Conservation (phyloP, 2,888 invertebrate genomes). For the Drosophila pegasa region DNA sequence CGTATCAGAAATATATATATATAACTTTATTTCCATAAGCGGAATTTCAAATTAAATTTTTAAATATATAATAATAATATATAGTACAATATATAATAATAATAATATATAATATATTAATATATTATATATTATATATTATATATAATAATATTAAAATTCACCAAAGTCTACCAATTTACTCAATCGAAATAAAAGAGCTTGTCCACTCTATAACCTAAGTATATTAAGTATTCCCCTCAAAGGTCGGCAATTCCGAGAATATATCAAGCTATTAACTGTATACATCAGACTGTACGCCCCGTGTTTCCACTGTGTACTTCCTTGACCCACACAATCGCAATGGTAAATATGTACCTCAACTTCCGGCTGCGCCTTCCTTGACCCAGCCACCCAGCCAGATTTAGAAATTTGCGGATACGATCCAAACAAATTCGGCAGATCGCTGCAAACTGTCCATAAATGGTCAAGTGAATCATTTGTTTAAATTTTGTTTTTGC, state of each 20-base stretch:
- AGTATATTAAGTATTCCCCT: neutral
- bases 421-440: constrained; percentile 43
- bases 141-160: too few species aligned
- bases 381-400: constrained; percentile 50
- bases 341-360: constrained; percentile 13
- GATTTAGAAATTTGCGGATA: constrained; percentile 3
- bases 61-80: too few species aligned
- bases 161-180: too few species aligned
- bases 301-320: neutral
- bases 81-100: too few species aligned
- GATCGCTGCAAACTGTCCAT: constrained; percentile 58
- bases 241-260: too few species aligned
- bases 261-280: neutral
- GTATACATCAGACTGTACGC: neutral
- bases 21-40: too few species aligned
- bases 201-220: neutral
- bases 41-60: too few species aligned
- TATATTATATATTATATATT: too few species aligned
- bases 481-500: constrained; percentile 44
- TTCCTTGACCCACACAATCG: constrained; percentile 44
- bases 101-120: too few species aligned
- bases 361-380: constrained; percentile 43
- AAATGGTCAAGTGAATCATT: constrained; percentile 80
- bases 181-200: neutral
- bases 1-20: too few species aligned